Evolutionary conservation across 2,797 vertebrate genomes (phyloP).

Genomic region (Nannoperca obscura): DNA sequence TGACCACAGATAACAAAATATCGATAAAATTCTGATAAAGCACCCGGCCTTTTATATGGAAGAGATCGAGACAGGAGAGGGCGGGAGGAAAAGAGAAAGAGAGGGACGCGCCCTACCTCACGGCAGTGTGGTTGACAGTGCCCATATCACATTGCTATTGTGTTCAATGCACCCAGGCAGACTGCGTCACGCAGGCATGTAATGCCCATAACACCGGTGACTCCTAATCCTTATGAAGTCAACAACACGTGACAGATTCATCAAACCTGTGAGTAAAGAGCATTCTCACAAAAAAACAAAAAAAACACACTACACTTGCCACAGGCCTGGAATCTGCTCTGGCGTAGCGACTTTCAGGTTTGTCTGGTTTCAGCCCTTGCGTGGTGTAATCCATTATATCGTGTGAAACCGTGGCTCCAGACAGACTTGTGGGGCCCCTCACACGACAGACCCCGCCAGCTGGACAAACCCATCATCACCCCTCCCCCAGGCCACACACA

Average conservation of each 20-base stretch:
- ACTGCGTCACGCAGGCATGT: constrained; percentile 68
- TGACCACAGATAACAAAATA: constrained; percentile 56
- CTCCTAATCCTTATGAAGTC: constrained; percentile 63
- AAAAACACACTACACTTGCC: neutral
- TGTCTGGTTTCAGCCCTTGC: constrained; percentile 67
- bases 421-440: constrained; percentile 61
- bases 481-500: constrained; percentile 15
- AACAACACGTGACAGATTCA: constrained; percentile 63
- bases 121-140: constrained; percentile 74
- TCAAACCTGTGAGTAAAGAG: constrained; percentile 48
- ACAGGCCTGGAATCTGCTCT: constrained; percentile 26
- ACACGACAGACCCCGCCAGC: constrained; percentile 74
- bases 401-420: constrained; percentile 70
- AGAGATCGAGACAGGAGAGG: constrained; percentile 45
- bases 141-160: constrained; percentile 76
- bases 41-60: constrained; percentile 45
- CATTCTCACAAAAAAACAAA: constrained; percentile 30
- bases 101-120: constrained; percentile 80
- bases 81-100: constrained; percentile 42
- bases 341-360: constrained; percentile 60
- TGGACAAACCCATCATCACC: constrained; percentile 77
- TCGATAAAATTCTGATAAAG: constrained; percentile 65
- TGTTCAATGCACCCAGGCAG: constrained; percentile 58
- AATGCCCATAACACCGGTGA: constrained; percentile 67
- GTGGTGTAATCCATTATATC: constrained; percentile 55